Evolutionary conservation across 2,797 vertebrate species (phyloP), one percentile per base, ranked within the genome.

Genomic region (Allenopithecus nigroviridis): DNA sequence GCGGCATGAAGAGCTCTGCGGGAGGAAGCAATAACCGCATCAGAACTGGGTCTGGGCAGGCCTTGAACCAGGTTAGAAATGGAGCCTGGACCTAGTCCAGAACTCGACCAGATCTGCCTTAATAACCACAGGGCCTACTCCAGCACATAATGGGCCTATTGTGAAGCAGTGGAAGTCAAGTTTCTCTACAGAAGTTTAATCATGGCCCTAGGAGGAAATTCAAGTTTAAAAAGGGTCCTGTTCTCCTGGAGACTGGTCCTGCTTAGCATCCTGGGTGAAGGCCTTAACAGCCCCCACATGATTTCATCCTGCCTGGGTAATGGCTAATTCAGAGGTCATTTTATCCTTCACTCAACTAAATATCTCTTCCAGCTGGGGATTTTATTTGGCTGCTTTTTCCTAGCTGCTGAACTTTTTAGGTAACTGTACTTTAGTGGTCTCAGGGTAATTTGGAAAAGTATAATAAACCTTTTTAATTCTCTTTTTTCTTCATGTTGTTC

Each of bases 1-100:
- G 99, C 99, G 98, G 89, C 99, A 99, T 99, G 99, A 99, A 99
- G 99, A 98, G 98, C 99, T 99, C 99, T 99, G 98, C 84, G 97
- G 41, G 86, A 93, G 78, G 46, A 98, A 98, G 78, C 97, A 96
- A 97, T 94, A 96, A 97, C 89, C 0, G 46, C 94, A 16, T 97
- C 96, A 97, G 91, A 91, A 84, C 92, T 50, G 2, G 64, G 50
- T 41, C 79, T 13, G 5, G 41, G 70, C 92, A 92, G 70, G 87
- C 64, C 95, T 61, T 83, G 74, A 94, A 97, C 97, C 98, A 97
- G 97, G 98, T 98, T 98, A 95, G 96, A 98, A 91, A 83, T 97
- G 79, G 83, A 93, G 97, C 93, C 97, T 97, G 98, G 95, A 95
- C 95, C 33, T 7, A 1, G 0, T 81, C 96, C 97, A 98, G 94